Evolutionary conservation across 2,797 vertebrate genomes (phyloP).

Genomic region (Sebastes kiyomatsui): DNA sequence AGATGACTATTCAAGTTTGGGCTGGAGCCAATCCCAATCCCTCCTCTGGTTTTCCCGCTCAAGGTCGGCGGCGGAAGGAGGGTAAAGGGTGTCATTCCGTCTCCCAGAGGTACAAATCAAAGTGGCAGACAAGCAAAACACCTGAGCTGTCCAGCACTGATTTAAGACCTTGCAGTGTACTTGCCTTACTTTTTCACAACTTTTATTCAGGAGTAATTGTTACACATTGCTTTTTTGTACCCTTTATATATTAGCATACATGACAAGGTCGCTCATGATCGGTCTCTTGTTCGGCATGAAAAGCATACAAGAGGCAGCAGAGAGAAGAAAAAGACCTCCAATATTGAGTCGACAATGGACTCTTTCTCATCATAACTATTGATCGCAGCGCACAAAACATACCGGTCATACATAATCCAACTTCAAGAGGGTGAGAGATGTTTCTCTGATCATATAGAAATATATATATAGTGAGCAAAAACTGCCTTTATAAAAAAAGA

Average conservation of each 20-base stretch:
- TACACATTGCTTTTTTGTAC: background rate
- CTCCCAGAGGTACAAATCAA: constrained; percentile 64
- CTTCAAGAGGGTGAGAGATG: background rate
- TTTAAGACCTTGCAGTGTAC: constrained; percentile 55
- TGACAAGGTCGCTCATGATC: background rate
- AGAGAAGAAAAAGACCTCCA: background rate
- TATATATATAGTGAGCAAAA: too few relatives aligned
- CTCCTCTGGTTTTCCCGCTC: constrained; percentile 49
- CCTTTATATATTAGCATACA: background rate
- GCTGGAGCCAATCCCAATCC: constrained; percentile 55
- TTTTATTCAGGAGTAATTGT: constrained; percentile 32
- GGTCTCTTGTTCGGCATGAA: background rate
- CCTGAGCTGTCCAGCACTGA: constrained; percentile 49
- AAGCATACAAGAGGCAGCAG: background rate
- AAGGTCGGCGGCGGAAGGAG: constrained; percentile 62
- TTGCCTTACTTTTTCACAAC: constrained; percentile 37
- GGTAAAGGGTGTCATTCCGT: constrained; percentile 61
- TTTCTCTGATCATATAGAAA: background rate
- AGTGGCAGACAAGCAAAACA: constrained; percentile 64
- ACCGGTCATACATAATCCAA: background rate
- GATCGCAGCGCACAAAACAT: background rate
- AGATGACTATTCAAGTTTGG: constrained; percentile 75
- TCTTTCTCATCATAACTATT: background rate
- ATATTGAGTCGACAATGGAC: background rate
- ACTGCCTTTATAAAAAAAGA: background rate